A percentile compares a stretch with the other conserved stretches of the same genome.
These are phyloP conservation scores for Romanogobio albipinnatus DNA, from an alignment of 2,113 vertebrate genomes.

Conservation along the genomic window DNA sequence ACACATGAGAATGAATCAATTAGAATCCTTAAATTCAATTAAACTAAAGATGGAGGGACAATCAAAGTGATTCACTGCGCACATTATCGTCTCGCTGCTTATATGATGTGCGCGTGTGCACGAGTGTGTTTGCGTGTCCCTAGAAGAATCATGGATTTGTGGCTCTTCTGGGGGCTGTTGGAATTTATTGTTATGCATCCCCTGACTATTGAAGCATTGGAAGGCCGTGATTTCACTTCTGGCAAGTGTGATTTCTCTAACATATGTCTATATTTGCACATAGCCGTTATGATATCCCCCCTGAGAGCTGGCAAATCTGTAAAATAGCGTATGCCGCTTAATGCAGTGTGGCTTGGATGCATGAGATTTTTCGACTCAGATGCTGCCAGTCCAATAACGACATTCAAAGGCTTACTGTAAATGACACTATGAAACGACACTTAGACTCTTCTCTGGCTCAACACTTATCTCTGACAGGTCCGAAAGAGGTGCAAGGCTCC, in stretches of 20 bases:
- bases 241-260: conserved; percentile 57
- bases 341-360: conserved; percentile 57
- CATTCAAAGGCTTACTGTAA: conserved; percentile 19
- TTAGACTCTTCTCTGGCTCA: background rate
- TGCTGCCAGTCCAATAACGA: conserved; percentile 60
- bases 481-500: background rate
- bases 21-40: conserved; percentile 57
- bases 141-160: conserved; percentile 50
- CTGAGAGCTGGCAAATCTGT: conserved; percentile 56
- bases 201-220: conserved; percentile 54
- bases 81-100: conserved; percentile 29
- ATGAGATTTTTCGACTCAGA: conserved; percentile 50
- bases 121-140: conserved; percentile 41
- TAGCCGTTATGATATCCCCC: conserved; percentile 59
- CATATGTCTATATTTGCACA: conserved; percentile 66
- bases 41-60: conserved; percentile 48
- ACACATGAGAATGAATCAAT: conserved; percentile 32
- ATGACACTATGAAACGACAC: conserved; percentile 34
- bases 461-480: conserved; percentile 38
- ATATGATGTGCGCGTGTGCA: conserved; percentile 28
- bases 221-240: conserved; percentile 60
- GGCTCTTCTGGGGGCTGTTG: conserved; percentile 46
- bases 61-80: conserved; percentile 48
- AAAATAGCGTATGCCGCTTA: conserved; percentile 56
- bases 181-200: conserved; percentile 57